Percentiles rank a stretch among this genome's conserved stretches.
Evolutionary conservation across 1,140 invertebrate species (phyloP).

Genomic region (Brachionus paranguensis): DNA sequence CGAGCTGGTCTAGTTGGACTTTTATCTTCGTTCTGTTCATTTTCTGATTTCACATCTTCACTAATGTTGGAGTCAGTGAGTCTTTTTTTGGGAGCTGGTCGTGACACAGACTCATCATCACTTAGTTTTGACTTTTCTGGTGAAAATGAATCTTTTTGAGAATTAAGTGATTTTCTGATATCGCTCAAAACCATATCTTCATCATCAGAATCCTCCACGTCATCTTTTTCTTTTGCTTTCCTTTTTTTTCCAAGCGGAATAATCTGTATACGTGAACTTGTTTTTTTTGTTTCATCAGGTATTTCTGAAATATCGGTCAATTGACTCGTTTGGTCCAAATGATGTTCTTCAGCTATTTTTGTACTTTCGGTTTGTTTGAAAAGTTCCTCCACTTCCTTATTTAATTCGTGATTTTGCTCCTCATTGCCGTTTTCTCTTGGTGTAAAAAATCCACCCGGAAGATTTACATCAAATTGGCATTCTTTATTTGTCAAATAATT

Average conservation of each 20-base stretch:
- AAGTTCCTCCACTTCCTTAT: slow-evolving; percentile 27
- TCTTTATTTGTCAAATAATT: slow-evolving; percentile 13
- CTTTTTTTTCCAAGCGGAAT: background rate
- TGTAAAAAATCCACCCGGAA: slow-evolving; percentile 2
- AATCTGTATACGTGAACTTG: background rate
- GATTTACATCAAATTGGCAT: slow-evolving; percentile 34
- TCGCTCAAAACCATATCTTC: slow-evolving; percentile 19
- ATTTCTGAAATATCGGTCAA: background rate
- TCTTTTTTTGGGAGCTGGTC: background rate
- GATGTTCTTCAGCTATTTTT: background rate
- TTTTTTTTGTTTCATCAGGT: background rate
- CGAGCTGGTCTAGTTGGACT: background rate
- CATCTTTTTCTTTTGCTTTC: background rate
- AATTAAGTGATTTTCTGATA: background rate
- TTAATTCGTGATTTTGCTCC: background rate
- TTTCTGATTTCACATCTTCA: background rate
- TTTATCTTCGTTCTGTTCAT: background rate
- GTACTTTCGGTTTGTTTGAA: slow-evolving; percentile 9
- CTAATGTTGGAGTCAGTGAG: background rate
- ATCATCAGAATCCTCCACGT: background rate
- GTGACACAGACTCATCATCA: background rate
- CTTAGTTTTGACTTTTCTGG: background rate
- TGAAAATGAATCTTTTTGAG: background rate
- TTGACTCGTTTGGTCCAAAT: background rate
- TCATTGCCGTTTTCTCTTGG: slow-evolving; percentile 10